A percentile compares a stretch with the other conserved stretches of the same genome.
These are phyloP conservation scores for Danio albolineatus DNA, from an alignment of 2,797 vertebrate species.

Conservation along the genomic window DNA sequence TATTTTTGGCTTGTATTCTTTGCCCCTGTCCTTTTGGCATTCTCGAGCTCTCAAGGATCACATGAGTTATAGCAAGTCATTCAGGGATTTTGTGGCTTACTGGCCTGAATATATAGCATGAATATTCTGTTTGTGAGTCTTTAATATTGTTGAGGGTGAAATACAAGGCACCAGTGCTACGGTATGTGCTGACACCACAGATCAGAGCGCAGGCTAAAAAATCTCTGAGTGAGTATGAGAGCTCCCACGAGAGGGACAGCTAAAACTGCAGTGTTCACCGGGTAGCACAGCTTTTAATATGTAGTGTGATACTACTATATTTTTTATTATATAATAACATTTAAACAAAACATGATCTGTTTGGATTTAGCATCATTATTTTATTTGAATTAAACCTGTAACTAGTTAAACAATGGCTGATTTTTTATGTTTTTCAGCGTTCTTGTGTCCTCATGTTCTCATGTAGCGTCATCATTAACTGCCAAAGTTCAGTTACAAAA, in stretches of 20 bases:
- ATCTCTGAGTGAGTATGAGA: conserved; percentile 61
- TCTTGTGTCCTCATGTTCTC: no score
- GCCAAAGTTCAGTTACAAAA: no score
- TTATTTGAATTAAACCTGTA: no score
- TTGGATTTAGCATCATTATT: no score
- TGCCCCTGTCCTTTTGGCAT: conserved; percentile 58
- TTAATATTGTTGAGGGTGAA: conserved; percentile 45
- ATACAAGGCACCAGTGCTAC: conserved; percentile 64
- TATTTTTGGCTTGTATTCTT: conserved; percentile 54
- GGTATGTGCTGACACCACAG: conserved; percentile 70
- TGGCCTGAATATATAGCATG: conserved; percentile 46
- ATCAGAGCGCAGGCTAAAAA: conserved; percentile 69
- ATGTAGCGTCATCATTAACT: no score
- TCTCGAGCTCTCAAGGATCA: conserved; percentile 4
- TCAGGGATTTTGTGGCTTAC: conserved; percentile 2
- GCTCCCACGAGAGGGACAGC: conserved; percentile 66
- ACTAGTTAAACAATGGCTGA: no score
- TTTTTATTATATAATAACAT: no score
- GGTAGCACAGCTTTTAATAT: background rate
- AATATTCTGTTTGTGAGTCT: conserved; percentile 35
- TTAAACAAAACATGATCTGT: no score
- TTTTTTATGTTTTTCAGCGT: no score
- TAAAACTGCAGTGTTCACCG: conserved; percentile 34
- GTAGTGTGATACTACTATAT: background rate
- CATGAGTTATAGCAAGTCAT: conserved; percentile 9